Base-by-base conservation (phyloP, 2,113 vertebrate species). In the Copsychus sechellarum region DNA sequence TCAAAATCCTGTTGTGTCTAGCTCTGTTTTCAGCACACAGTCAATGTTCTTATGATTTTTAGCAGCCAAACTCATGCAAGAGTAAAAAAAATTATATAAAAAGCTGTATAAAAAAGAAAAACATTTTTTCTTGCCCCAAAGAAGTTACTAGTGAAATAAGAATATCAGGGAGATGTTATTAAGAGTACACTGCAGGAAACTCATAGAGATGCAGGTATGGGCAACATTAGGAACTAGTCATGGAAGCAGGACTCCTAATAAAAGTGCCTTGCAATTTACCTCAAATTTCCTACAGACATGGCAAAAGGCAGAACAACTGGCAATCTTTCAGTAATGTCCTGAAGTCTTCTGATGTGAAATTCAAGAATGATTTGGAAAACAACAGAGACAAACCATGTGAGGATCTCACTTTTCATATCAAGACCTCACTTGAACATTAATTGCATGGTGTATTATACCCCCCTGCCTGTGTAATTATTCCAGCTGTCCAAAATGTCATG, bases 391-490 rank as follows among this genome's bases (percentile, higher is more conserved):
- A 67, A 16, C 5, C 48, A 31, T 21, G 38, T 7, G 42, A 65
- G 38, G n/a, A 74, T 71, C 57, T 64, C 53, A 21, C 26, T 86
- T 67, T 31, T 24, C 78, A 56, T 6, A 4, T 11, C 51, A 60
- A 60, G 77, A 23, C 31, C 43, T 64, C 83, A 42, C 73, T 18
- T 26, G 51, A 28, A 33, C 43, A 6, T 23, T 61, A 81, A 84
- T 10, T 1, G 0, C 50, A 51, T 1, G 1, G 20, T 33, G 8
- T 5, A 42, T 36, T 43, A 23, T 2, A 48, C 3, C 3, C 23
- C 6, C 26, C 18, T 67, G 56, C 9, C 24, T 28, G 5, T 1
- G 1, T 50, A 81, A 47, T 70, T 61, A 67, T 51, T 65, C 12
- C 81, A 92, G 42, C 58, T 82, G 42, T 57, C 54, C 50, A 66